Conservation (phyloP, 2,888 invertebrate species). For the Caenorhabditis afra region DNA sequence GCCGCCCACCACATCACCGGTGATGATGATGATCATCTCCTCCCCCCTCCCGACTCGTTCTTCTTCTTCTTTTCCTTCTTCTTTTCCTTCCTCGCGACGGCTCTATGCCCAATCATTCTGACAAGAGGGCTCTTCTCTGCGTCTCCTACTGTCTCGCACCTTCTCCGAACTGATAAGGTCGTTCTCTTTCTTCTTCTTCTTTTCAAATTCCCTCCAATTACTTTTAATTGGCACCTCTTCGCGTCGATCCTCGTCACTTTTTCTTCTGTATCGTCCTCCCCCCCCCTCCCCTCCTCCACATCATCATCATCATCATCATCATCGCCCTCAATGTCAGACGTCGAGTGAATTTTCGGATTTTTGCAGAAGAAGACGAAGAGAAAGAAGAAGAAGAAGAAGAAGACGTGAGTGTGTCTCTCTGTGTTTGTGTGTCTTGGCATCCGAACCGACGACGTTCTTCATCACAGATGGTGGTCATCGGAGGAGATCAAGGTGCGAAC, state of each 20-base stretch:
- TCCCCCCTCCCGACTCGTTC: not conserved
- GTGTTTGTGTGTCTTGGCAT: too few species aligned
- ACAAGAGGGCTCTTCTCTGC: not conserved
- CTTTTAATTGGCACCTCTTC: too few species aligned
- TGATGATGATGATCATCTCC: conserved; percentile 8
- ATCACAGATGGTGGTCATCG: conserved; percentile 55
- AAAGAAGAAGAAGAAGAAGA: too few species aligned
- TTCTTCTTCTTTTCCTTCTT: conserved; percentile 15
- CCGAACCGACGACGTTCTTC: too few species aligned
- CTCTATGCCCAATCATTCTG: conserved; percentile 5
- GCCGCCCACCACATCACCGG: conserved; percentile 16
- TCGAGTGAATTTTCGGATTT: too few species aligned
- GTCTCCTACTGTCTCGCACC: too few species aligned
- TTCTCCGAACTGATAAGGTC: too few species aligned
- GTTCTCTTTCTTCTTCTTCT: not conserved
- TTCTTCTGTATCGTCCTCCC: not conserved
- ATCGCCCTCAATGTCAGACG: too few species aligned
- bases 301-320: too few species aligned
- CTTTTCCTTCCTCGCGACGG: not conserved
- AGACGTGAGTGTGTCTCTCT: too few species aligned
- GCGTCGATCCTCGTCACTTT: not conserved
- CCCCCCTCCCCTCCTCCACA: not conserved
- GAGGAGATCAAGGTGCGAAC: conserved; percentile 53
- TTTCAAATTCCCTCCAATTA: not conserved
- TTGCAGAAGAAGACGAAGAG: too few species aligned